A percentile compares a stretch with the other conserved stretches of the same genome.
These are phyloP conservation scores for Albula glossodonta DNA, from an alignment of 2,113 vertebrate genomes.

Conservation along the genomic window DNA sequence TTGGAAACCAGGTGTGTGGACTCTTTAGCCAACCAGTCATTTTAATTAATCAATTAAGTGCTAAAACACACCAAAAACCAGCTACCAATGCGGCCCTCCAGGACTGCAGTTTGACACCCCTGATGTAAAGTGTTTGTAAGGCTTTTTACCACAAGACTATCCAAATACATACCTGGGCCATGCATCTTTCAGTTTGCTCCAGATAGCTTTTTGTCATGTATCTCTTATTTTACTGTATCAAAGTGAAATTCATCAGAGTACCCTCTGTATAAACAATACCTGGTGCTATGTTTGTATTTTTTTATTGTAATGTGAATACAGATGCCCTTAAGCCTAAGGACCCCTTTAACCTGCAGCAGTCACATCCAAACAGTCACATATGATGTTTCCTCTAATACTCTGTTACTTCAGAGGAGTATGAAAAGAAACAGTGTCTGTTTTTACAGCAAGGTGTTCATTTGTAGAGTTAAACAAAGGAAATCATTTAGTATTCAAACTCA, in stretches of 20 bases:
- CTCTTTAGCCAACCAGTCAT: no score
- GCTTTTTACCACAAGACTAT: constrained; percentile 55
- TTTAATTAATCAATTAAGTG: no score
- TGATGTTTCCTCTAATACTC: constrained; percentile 71
- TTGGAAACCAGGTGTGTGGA: no score
- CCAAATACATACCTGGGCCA: constrained; percentile 64
- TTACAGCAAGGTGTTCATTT: constrained; percentile 54
- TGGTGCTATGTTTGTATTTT: constrained; percentile 86
- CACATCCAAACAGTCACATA: constrained; percentile 54
- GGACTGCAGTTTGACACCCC: no score
- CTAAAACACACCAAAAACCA: no score
- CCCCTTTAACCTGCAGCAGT: constrained; percentile 71
- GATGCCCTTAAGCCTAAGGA: constrained; percentile 75
- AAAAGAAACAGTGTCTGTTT: constrained; percentile 52
- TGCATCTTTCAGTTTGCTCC: constrained; percentile 62
- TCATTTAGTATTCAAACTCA: constrained; percentile 76
- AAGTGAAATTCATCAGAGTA: constrained; percentile 76
- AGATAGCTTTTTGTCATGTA: constrained; percentile 57
- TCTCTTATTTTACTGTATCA: constrained; percentile 77
- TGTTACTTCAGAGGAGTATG: constrained; percentile 53
- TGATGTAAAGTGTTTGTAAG: constrained; percentile 39
- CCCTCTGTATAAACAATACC: constrained; percentile 80
- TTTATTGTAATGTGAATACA: constrained; percentile 93
- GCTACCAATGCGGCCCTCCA: no score
- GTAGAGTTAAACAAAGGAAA: constrained; percentile 58